These are phyloP conservation scores for Berghia stephanieae DNA, from an alignment of 1,140 invertebrate species.

Conservation along the genomic window DNA sequence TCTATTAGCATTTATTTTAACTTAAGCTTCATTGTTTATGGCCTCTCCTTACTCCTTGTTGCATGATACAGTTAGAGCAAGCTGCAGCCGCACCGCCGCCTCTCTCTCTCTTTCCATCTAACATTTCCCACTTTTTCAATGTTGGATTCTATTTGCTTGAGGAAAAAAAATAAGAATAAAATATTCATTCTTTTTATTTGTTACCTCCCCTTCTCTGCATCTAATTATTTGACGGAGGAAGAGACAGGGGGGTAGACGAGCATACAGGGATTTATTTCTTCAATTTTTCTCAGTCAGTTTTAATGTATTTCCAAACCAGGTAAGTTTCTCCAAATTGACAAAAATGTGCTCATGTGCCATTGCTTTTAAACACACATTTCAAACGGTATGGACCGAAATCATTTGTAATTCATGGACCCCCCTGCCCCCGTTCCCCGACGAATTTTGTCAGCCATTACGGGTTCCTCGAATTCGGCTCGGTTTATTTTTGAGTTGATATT, in stretches of 20 bases:
- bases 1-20: too few relatives aligned
- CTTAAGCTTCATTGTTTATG: background rate
- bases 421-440: background rate
- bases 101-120: background rate
- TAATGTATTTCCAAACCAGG: constrained; percentile 27
- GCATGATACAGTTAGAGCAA: too few relatives aligned
- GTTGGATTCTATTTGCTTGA: constrained; percentile 17
- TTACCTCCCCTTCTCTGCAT: constrained; percentile 33
- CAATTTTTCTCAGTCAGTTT: background rate
- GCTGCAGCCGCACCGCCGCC: constrained; percentile 19
- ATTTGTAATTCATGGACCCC: background rate
- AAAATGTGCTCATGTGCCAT: background rate
- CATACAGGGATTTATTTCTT: background rate
- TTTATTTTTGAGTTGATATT: background rate
- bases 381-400: background rate
- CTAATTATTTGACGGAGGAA: background rate
- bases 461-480: background rate
- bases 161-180: too few relatives aligned
- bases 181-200: background rate
- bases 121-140: constrained; percentile 2
- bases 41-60: constrained; percentile 15
- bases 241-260: background rate
- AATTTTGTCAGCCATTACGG: constrained; percentile 11
- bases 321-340: constrained; percentile 8
- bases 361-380: background rate